Conservation (phyloP, 2,113 vertebrate species). For the zebrafish (Danio rerio) region DNA sequence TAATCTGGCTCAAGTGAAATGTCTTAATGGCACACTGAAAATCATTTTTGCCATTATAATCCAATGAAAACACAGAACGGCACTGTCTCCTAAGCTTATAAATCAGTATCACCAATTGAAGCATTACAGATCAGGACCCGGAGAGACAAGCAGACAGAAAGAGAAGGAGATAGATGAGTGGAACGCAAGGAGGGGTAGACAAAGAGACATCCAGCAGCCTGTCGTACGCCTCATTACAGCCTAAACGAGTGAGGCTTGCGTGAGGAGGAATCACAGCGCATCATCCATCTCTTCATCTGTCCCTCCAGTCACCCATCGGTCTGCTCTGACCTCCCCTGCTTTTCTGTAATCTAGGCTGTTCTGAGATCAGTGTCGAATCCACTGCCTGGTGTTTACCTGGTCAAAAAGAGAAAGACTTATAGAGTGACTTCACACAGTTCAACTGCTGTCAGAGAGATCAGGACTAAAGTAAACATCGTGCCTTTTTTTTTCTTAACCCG, state of each 20-base stretch:
- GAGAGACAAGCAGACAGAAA: conserved; percentile 6
- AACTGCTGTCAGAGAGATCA: conserved; percentile 19
- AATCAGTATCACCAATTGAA: neutral
- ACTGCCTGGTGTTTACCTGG: conserved; percentile 26
- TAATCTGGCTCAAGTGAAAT: too few relatives aligned
- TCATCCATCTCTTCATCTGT: conserved; percentile 45
- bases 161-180: conserved; percentile 30
- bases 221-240: conserved; percentile 51
- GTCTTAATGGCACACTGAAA: too few relatives aligned
- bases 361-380: conserved; percentile 11
- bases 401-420: neutral
- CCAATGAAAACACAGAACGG: too few relatives aligned
- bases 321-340: conserved; percentile 14
- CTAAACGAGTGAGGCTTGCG: conserved; percentile 41
- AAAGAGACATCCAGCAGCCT: conserved; percentile 44
- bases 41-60: too few relatives aligned
- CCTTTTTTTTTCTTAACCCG: neutral
- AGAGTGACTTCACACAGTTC: conserved; percentile 24
- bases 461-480: conserved; percentile 4
- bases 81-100: too few relatives aligned
- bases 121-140: neutral
- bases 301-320: conserved; percentile 39
- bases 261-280: conserved; percentile 38
- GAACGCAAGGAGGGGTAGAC: conserved; percentile 12
- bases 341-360: conserved; percentile 13